Percentiles rank a stretch among this genome's conserved stretches.
Conservation (phyloP, 1,140 invertebrate genomes). For the Scaptomyza hsui region DNA sequence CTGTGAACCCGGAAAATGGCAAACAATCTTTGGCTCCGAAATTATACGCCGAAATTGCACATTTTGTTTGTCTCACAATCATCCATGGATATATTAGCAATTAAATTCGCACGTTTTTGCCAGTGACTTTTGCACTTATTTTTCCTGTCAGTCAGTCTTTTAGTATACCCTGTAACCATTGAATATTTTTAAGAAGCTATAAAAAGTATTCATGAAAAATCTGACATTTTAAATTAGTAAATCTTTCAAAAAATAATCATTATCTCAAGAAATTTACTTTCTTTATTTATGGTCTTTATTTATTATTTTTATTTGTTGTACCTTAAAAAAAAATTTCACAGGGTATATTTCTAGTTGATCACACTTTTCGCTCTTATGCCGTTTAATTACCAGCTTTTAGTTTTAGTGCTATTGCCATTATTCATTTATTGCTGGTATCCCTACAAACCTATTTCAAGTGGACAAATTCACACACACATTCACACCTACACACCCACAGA, state of each 20-base stretch:
- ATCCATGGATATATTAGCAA: slow-evolving; percentile 38
- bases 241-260: too few relatives aligned
- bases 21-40: not conserved
- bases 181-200: not conserved
- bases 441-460: not conserved
- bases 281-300: too few relatives aligned
- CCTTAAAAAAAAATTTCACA: too few relatives aligned
- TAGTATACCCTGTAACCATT: not conserved
- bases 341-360: not conserved
- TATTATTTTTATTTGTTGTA: too few relatives aligned
- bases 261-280: too few relatives aligned
- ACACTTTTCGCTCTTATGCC: too few relatives aligned
- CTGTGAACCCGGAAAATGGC: not conserved
- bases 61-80: slow-evolving; percentile 1
- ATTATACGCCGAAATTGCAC: not conserved
- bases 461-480: slow-evolving; percentile 16
- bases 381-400: slow-evolving; percentile 6
- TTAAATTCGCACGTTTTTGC: slow-evolving; percentile 26
- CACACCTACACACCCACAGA: not conserved
- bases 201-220: too few relatives aligned
- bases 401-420: slow-evolving; percentile 12
- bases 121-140: slow-evolving; percentile 9
- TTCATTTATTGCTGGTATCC: slow-evolving; percentile 30
- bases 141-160: not conserved
- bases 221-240: too few relatives aligned